These are phyloP conservation scores for Pteronura brasiliensis DNA, from an alignment of 2,113 vertebrate genomes.

Conservation along the genomic window DNA sequence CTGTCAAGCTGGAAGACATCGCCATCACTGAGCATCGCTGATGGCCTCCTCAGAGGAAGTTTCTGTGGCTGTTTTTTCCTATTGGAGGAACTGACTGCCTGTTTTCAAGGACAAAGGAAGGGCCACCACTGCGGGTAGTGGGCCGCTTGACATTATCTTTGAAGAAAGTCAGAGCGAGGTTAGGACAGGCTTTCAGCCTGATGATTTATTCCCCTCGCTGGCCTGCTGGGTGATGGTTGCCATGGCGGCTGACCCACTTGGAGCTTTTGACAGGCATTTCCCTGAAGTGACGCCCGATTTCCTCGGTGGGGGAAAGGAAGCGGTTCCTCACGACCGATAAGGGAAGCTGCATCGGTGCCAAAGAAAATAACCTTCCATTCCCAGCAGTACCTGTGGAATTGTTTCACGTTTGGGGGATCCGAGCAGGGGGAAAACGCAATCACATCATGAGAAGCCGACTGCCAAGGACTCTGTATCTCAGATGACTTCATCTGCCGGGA, in stretches of 20 bases:
- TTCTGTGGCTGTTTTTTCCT: slow-evolving; percentile 80
- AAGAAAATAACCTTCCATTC: slow-evolving; percentile 38
- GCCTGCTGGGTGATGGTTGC: neutral
- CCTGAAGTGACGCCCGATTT: slow-evolving; percentile 22
- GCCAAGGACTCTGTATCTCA: slow-evolving; percentile 16
- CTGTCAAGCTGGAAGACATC: neutral
- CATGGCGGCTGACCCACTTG: slow-evolving; percentile 56
- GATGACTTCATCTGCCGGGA: slow-evolving; percentile 68
- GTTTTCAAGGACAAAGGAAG: slow-evolving; percentile 80
- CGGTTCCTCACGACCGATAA: neutral
- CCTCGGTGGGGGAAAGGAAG: slow-evolving; percentile 48
- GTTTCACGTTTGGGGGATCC: neutral
- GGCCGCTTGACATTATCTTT: slow-evolving; percentile 39
- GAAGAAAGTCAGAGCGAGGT: slow-evolving; percentile 51
- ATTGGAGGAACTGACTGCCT: slow-evolving; percentile 60
- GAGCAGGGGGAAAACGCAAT: neutral
- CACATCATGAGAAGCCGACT: slow-evolving; percentile 33
- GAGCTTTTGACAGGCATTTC: slow-evolving; percentile 58
- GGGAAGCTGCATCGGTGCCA: slow-evolving; percentile 12
- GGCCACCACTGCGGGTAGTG: slow-evolving; percentile 62
- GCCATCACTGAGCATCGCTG: neutral
- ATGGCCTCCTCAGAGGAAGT: slow-evolving; percentile 71
- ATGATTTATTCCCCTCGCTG: slow-evolving; percentile 1
- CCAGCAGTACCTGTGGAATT: slow-evolving; percentile 33
- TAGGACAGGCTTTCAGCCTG: slow-evolving; percentile 6